Conservation (phyloP, 64 coral and sea anemone genomes). For the Actinia tenebrosa region DNA sequence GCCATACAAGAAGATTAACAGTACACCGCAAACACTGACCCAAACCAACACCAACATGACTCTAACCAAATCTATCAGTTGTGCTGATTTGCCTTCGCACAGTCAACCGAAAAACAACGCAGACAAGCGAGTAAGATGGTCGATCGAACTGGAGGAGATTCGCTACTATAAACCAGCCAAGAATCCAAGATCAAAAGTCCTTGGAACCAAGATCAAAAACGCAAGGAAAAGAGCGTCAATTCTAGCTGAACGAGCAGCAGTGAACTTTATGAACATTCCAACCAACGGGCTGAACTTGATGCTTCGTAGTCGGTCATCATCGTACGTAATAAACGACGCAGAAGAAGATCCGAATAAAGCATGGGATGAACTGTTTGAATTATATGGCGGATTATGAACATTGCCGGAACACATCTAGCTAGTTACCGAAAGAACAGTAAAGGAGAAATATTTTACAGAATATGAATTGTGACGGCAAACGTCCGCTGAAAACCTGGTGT, state of each 20-base stretch:
- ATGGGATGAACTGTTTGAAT: constrained; percentile 62
- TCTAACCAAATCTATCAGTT: constrained; percentile 14
- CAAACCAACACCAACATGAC: background rate
- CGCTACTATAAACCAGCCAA: constrained; percentile 45
- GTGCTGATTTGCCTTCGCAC: background rate
- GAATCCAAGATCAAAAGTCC: background rate
- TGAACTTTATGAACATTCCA: constrained; percentile 7
- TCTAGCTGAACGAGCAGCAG: constrained; percentile 30
- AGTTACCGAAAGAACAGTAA: background rate
- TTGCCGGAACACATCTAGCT: background rate
- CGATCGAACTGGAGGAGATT: constrained; percentile 39
- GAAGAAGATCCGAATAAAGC: constrained; percentile 22
- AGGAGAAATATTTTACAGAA: background rate
- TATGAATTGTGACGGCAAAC: background rate
- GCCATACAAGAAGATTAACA: background rate
- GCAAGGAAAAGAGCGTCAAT: constrained; percentile 18
- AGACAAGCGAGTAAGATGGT: constrained; percentile 43
- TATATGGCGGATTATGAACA: constrained; percentile 29
- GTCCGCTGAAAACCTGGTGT: background rate
- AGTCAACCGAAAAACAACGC: background rate
- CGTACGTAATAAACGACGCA: constrained; percentile 15
- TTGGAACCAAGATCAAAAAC: constrained; percentile 30
- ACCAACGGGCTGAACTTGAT: constrained; percentile 21
- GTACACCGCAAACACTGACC: background rate
- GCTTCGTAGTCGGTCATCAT: constrained; percentile 25